These are phyloP conservation scores for Dryobota labecula DNA, from an alignment of 2,888 invertebrate species.

Conservation along the genomic window DNA sequence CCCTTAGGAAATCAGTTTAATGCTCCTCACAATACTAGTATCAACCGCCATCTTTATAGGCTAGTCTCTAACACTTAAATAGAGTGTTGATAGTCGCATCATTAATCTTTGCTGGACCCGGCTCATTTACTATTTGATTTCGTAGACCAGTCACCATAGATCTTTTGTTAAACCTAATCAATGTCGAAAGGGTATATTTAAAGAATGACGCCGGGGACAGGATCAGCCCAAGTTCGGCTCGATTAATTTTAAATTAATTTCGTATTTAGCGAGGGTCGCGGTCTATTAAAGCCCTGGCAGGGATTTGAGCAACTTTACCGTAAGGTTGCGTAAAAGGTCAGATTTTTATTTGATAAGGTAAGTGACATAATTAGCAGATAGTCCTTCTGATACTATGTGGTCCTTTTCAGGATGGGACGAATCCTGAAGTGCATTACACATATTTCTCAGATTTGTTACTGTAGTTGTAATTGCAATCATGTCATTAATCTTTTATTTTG, in stretches of 20 bases:
- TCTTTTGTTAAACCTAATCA: constrained; percentile 47
- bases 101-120: constrained; percentile 49
- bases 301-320: neutral
- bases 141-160: constrained; percentile 16
- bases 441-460: neutral
- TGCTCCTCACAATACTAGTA: constrained; percentile 27
- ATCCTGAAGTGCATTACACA: neutral
- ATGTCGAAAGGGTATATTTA: constrained; percentile 23
- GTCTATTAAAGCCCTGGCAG: neutral
- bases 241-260: constrained; percentile 36
- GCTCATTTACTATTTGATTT: constrained; percentile 43
- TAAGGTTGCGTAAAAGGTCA: constrained; percentile 7
- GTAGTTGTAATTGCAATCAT: too few relatives aligned
- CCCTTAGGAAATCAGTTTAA: constrained; percentile 54
- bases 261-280: neutral
- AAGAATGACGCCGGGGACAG: neutral
- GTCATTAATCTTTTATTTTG: too few relatives aligned
- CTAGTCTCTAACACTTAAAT: constrained; percentile 45
- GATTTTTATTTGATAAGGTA: constrained; percentile 13
- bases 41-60: constrained; percentile 38
- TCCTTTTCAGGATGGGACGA: neutral
- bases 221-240: neutral
- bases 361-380: neutral
- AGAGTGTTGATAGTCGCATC: constrained; percentile 41
- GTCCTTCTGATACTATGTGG: neutral